Evolutionary conservation across 2,797 vertebrate species (phyloP).

Genomic region (Acanthiza pusilla): DNA sequence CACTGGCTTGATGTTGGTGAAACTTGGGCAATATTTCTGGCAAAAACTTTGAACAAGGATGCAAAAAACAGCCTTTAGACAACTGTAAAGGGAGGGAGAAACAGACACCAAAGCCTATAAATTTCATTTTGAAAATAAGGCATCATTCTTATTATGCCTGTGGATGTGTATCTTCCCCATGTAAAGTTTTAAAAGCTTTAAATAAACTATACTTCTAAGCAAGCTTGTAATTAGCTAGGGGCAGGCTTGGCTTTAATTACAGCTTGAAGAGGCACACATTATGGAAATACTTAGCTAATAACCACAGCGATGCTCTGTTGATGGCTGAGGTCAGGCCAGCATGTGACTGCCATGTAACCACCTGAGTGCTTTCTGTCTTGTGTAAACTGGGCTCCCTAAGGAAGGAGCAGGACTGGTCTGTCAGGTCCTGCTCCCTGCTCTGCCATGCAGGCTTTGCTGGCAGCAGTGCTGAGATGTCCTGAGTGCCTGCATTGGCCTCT

Average conservation of each 20-base stretch:
- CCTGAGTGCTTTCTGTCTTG: neutral
- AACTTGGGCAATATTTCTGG: neutral
- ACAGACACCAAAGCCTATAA: slow-evolving; percentile 5
- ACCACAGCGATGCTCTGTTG: neutral
- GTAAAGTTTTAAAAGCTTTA: slow-evolving; percentile 25
- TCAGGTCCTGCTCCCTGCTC: neutral
- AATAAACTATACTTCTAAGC: slow-evolving; percentile 46
- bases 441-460: neutral
- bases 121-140: slow-evolving; percentile 18
- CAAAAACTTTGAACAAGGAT: neutral
- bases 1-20: neutral
- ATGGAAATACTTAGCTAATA: slow-evolving; percentile 56
- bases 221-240: slow-evolving; percentile 47
- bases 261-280: slow-evolving; percentile 35
- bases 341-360: neutral
- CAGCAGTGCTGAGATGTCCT: neutral
- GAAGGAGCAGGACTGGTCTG: neutral
- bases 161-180: slow-evolving; percentile 31
- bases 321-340: slow-evolving; percentile 35
- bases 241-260: slow-evolving; percentile 52
- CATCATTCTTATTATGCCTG: neutral
- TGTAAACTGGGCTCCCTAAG: neutral
- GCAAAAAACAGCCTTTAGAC: neutral
- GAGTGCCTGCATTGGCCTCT: neutral
- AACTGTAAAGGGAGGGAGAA: neutral